Evolutionary conservation across 2,888 invertebrate genomes (phyloP).

Genomic region (Julus scandinavius): DNA sequence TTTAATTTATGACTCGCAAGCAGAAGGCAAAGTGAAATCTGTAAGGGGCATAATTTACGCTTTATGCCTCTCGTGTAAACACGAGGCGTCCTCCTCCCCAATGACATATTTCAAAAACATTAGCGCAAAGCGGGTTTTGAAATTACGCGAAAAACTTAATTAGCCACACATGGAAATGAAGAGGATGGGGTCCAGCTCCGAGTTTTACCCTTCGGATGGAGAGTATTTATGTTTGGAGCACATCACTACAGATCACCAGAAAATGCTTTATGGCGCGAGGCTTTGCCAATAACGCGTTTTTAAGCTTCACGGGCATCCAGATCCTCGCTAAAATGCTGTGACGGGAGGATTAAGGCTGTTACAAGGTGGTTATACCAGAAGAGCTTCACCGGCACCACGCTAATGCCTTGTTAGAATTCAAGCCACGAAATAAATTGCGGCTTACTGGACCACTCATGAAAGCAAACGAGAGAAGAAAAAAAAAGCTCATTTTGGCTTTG

Average conservation of each 20-base stretch:
- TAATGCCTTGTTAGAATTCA: constrained; percentile 3
- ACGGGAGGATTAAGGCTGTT: neutral
- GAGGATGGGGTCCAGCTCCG: neutral
- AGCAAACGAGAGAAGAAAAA: neutral
- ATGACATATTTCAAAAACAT: neutral
- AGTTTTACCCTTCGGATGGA: neutral
- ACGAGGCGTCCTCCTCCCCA: neutral
- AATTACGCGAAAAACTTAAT: neutral
- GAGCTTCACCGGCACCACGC: neutral
- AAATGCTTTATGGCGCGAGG: neutral
- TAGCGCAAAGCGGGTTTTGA: neutral
- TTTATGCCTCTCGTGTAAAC: neutral
- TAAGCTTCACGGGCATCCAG: neutral
- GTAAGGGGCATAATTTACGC: constrained; percentile 22
- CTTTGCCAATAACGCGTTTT: neutral
- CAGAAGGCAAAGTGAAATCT: neutral
- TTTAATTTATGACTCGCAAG: neutral
- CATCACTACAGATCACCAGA: neutral
- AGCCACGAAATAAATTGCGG: constrained; percentile 34
- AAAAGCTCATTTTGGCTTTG: constrained; percentile 11
- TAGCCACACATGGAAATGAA: neutral
- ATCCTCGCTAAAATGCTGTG: neutral
- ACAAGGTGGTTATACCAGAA: neutral
- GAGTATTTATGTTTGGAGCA: neutral
- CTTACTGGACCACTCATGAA: neutral